Conservation (phyloP, 53 echinoderm and acorn worm genomes). For the Echinometra lucunter region DNA sequence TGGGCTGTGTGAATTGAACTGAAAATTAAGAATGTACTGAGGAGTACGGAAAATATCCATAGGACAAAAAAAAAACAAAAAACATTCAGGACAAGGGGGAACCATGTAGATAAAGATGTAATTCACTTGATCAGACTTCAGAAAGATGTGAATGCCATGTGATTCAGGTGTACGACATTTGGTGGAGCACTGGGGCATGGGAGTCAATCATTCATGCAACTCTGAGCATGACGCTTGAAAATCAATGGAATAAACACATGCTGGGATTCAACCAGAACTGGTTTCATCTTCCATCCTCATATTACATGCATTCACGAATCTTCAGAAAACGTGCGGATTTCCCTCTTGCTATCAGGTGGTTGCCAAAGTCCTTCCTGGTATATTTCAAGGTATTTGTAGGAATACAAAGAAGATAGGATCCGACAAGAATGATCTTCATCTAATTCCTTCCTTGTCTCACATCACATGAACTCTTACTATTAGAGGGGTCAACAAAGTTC, state of each 20-base stretch:
- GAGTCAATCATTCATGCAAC: slow-evolving; percentile 63
- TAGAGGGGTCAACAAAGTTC: no score
- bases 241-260: slow-evolving; percentile 64
- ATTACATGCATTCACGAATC: neutral
- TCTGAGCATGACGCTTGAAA: slow-evolving; percentile 53
- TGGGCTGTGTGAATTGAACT: neutral
- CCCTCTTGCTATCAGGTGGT: neutral
- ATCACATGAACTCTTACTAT: no score
- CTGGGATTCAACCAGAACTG: slow-evolving; percentile 8
- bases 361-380: neutral
- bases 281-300: neutral
- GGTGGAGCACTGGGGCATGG: slow-evolving; percentile 20
- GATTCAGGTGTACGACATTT: slow-evolving; percentile 26
- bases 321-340: neutral
- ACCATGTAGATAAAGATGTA: neutral
- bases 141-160: neutral
- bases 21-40: neutral
- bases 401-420: no score
- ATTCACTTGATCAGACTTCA: neutral
- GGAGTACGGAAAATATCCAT: neutral
- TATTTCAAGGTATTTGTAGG: no score
- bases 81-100: neutral
- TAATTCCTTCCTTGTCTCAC: no score
- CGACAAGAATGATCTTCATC: no score
- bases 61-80: neutral